Base-by-base conservation (phyloP, 2,888 invertebrate genomes). In the Gastrophysa polygoni region DNA sequence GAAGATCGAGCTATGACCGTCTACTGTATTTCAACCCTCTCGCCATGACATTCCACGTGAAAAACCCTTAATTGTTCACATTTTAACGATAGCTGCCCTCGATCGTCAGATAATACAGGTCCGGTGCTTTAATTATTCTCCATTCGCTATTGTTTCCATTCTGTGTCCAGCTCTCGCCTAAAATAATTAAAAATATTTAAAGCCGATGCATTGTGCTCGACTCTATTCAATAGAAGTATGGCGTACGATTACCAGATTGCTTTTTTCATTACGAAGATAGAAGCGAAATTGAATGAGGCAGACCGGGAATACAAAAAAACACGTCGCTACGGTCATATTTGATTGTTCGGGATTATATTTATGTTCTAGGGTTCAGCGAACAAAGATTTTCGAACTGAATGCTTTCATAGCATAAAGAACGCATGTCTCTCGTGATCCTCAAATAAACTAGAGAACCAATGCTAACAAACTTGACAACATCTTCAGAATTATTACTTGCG, bases 101-200 rank as follows among this genome's bases (percentile, higher is more conserved):
- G 78, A 78, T 78, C 74, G 78, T 76, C 71, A 76, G 75, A 80
- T 79, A 79, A 79, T 78, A 73, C 76, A 68, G 73, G 71, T 48
- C 71, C 69, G 58, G 74, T 59, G 32, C 71, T 77, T 76, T 77
- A 75, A 74, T 77, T 76, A 74, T 76, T 76, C 76, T 77, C 75
- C 73, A 73, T 73, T 67, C 71, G 65, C 73, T 72, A 77, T 78
- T 79, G 78, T 79, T 78, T 64, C 49, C 59, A 61, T 61, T 59
- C 61, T 57, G 47, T 54, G 67, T 61, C 16, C 50, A 29, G 59
- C 61, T 61, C 47, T 60, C 62, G 49, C 58, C 60, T 62, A 60
- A 62, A 68, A 68, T 71, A 70, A 71, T 71, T 72, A 68, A 70
- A 71, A 69, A 69, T 64, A 66, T 66, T 61, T 63, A 64, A 63